Evolutionary conservation across 2,888 invertebrate genomes (phyloP), one percentile per base, ranked within the genome.

Genomic region (Scaptomyza caliginosa): DNA sequence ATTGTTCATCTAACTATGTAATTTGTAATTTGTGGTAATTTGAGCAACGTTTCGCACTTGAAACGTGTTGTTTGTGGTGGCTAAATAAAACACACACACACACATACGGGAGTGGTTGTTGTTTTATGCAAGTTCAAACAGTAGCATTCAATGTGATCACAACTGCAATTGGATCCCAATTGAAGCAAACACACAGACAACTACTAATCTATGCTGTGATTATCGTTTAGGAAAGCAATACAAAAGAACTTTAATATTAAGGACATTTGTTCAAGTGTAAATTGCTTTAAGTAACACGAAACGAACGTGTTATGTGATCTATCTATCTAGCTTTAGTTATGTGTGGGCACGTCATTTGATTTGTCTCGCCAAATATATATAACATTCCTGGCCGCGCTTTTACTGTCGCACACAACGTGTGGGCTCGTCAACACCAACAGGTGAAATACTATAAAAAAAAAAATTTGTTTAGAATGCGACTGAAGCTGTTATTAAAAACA

Each of bases 31-130:
- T 45, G 45, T 28, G 48, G 74, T 73, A 84, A 81, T 80, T 84
- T 84, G 81, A 81, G 85, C 58, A 48, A 38, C 32, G 67, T 49
- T 57, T 67, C 68, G 65, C 69, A 73, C 83, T 72, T 83, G 66
- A 54, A 57, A 50, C 51, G 48, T 69, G 58, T 39, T 72, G 69
- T 83, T 81, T 81, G 86, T 70, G 86, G 86, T 77, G 68, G 62
- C 40, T 57, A 83, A 80, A 81, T 70, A 82, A 76, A 74, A 65
- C 55, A 74, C 2, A 38, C 17, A 11, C 11, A 3, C 11, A 11
- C 2, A 19, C 10, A 67, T 52, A 45, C 52, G 56, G 58, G 58
- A 76, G 58, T 54, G 62, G 24, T 24, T 24, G 24, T 42, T 24
- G 42, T n/a, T 19, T 16, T 34, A 34, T 34, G 10, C 40, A 7